Evolutionary conservation across 2,113 vertebrate species (phyloP).

Genomic region (Tautogolabrus adspersus): DNA sequence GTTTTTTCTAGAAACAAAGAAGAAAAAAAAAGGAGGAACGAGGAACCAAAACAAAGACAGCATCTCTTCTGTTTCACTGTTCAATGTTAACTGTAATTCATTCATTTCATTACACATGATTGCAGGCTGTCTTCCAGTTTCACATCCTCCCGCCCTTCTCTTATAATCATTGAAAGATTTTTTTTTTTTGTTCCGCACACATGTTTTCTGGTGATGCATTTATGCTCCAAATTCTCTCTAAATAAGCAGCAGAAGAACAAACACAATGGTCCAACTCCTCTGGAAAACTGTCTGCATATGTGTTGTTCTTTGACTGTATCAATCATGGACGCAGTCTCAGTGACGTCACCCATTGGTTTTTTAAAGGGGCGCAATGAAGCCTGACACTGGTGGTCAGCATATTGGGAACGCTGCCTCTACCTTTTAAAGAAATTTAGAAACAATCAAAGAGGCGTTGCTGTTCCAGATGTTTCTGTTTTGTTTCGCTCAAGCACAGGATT

Average conservation of each 20-base stretch:
- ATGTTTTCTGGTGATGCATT: not conserved
- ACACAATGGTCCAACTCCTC: not conserved
- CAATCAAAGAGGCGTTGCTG: too few species aligned
- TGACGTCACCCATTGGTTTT: too few species aligned
- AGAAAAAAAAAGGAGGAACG: constrained; percentile 8
- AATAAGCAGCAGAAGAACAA: not conserved
- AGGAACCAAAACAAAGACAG: not conserved
- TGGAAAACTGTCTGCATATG: not conserved
- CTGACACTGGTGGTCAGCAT: too few species aligned
- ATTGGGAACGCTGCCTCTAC: too few species aligned
- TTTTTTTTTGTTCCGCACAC: not conserved
- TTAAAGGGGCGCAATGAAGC: too few species aligned
- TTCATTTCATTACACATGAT: not conserved
- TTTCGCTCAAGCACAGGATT: not conserved
- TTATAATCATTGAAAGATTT: not conserved
- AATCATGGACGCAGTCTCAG: too few species aligned
- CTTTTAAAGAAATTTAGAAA: too few species aligned
- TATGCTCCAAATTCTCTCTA: not conserved
- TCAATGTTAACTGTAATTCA: not conserved
- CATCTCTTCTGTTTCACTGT: not conserved
- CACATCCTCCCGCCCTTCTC: constrained; percentile 9
- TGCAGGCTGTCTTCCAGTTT: not conserved
- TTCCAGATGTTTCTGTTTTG: too few species aligned
- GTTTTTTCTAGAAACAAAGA: not conserved
- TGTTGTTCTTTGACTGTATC: not conserved